Evolutionary conservation across 53 echinoderm and acorn worm species (phyloP), one percentile per base, ranked within the genome.

Genomic region (Zoroaster sp.): DNA sequence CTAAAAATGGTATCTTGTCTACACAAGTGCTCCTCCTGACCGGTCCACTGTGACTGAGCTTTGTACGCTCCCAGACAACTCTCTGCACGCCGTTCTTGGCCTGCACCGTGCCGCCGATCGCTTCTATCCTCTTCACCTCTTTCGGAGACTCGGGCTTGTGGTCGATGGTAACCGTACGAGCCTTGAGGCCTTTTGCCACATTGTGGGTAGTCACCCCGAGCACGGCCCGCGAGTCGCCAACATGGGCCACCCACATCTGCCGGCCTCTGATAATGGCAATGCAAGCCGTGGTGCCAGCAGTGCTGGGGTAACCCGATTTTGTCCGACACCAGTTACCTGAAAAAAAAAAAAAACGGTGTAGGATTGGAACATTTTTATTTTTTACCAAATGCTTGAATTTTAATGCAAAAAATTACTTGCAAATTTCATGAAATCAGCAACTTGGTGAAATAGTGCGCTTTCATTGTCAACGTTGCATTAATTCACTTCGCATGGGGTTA

Each of bases 1-100:
- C 99, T 23, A 99, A 77, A 87, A 99, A 99, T 35, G 99, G 99
- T 14, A 99, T 99, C 69, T 94, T 89, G 23, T 93, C 92, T 40
- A 94, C 93, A 53, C 73, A 40, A 35, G 98, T 99, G 69, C 94
- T 99, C 21, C 99, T 85, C n/a, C 96, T 70, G 45, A 99, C 87
- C 3, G 98, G 96, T 40, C 99, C 99, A 51, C 66, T 75, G 73
- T 99, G 99, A 78, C 88, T 87, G 30, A 91, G 89, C 59, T 88
- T 96, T 11, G 99, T 86, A 31, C 99, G 91, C 52, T 94, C 91
- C 99, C 99, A 99, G n/a, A 99, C 99, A 7, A 99, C 99, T 38
- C 99, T 72, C 49, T 88, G 89, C 5, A 99, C 99, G 2, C 99
- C 99, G 4, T 93, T 92, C 87, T 96, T 99, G 77, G 82, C 86